A percentile compares a stretch with the other conserved stretches of the same genome.
These are phyloP conservation scores for Odobenus rosmarus DNA, from an alignment of 2,113 vertebrate species.

Conservation along the genomic window DNA sequence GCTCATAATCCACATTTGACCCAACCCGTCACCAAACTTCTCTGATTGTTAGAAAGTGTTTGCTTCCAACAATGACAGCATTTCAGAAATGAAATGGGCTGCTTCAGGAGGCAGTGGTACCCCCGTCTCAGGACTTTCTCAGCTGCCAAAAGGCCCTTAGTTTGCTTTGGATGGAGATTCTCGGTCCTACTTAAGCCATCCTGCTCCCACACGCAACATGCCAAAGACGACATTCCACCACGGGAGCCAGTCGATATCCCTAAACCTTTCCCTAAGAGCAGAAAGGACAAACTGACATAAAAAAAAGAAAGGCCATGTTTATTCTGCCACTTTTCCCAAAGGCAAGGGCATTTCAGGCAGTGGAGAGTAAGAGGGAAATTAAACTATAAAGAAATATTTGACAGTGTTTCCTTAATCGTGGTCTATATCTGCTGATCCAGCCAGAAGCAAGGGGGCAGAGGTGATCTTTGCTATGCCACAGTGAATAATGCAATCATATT, in stretches of 20 bases:
- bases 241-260: not conserved
- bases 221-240: not conserved
- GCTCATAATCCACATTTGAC: not conserved
- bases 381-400: conserved; percentile 85
- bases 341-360: conserved; percentile 80
- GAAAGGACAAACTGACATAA: conserved; percentile 51
- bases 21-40: not conserved
- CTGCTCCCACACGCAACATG: not conserved
- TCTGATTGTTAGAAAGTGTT: not conserved
- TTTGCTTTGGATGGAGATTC: not conserved
- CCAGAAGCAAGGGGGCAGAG: conserved; percentile 81
- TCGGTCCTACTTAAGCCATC: not conserved
- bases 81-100: not conserved
- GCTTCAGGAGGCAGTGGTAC: not conserved
- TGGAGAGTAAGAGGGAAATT: conserved; percentile 76
- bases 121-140: not conserved
- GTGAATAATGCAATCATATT: conserved; percentile 82
- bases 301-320: not conserved
- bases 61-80: not conserved
- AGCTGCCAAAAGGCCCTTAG: not conserved
- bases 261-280: conserved; percentile 31
- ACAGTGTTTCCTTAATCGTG: conserved; percentile 82
- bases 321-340: conserved; percentile 65
- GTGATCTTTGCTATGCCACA: conserved; percentile 83
- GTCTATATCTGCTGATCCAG: conserved; percentile 82